Percentiles rank a stretch among this genome's conserved stretches.
phyloP scores from a whole-genome alignment of 1,140 invertebrate species.

The Heliconius congener region DNA sequence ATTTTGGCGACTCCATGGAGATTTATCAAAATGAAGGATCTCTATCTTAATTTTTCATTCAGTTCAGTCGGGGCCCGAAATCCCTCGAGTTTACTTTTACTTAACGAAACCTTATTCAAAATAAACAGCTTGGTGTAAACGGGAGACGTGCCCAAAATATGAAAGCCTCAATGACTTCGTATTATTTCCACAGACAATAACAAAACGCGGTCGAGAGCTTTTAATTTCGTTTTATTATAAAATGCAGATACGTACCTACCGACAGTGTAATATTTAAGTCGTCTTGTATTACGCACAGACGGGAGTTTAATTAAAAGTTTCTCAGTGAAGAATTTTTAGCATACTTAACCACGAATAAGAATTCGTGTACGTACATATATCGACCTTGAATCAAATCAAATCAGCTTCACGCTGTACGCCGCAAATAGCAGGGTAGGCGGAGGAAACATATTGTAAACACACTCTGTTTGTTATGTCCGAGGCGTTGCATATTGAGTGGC shows the following conservation, averaged over 20 bases:
- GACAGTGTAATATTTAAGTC: constrained; percentile 22
- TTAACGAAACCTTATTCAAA: constrained; percentile 78
- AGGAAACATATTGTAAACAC: too few relatives aligned
- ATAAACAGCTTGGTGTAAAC: constrained; percentile 76
- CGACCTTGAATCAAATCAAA: neutral
- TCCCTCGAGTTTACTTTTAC: constrained; percentile 73
- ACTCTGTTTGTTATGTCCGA: too few relatives aligned
- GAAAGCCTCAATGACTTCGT: constrained; percentile 56
- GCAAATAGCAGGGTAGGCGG: too few relatives aligned
- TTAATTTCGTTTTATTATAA: constrained; percentile 37
- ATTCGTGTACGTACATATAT: neutral
- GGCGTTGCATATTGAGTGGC: too few relatives aligned
- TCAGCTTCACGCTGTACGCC: too few relatives aligned
- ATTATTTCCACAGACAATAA: constrained; percentile 66
- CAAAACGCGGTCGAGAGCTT: constrained; percentile 43
- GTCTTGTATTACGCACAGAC: constrained; percentile 12
- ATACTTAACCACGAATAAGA: neutral
- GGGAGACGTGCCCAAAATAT: constrained; percentile 69
- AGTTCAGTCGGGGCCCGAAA: constrained; percentile 55
- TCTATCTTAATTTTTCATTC: constrained; percentile 74
- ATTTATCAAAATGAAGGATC: constrained; percentile 14
- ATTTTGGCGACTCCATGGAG: neutral
- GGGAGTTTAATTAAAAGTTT: constrained; percentile 32
- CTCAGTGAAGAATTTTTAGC: neutral
- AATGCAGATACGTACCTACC: constrained; percentile 14